Evolutionary conservation across 23 tunicate species (phyloP), one percentile per base, ranked within the genome.

Genomic region (Diplosoma virens): DNA sequence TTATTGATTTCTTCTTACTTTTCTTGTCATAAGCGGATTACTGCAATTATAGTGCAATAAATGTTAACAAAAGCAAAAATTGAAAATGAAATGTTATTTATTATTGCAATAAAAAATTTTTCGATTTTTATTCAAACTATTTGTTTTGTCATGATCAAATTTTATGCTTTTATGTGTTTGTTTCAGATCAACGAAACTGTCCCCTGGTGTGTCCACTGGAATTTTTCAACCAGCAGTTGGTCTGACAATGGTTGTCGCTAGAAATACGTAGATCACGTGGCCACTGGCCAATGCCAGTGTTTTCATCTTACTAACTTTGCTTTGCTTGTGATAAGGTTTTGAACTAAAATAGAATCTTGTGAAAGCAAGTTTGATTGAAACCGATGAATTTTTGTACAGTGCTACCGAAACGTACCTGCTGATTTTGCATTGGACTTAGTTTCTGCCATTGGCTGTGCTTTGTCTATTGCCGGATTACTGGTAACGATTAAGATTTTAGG

Each of bases 281-380:
- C 61, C 35, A n/a, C n/a, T n/a, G n/a, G n/a, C n/a, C 36, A 22
- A 24, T 67, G 74, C 52, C 50, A 36, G 3, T 67, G 74, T 22
- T 35, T 3, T 5, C 74, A 67, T 37, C 74, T 67, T 28, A 67
- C 74, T 36, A 67, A 67, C 52, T 67, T 67, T 67, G 74, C 74
- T 2, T 29, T 67, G 25, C 50, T 67, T 67, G 52, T 67, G 22
- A 52, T 67, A 36, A 34, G 74, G 7, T n/a, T n/a, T n/a, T n/a
- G n/a, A n/a, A n/a, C n/a, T n/a, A n/a, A n/a, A n/a, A n/a, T n/a
- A n/a, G n/a, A 41, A 7, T 9, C 50, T 9, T 41, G 50, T 41
- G 9, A 9, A 41, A 41, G 50, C 14, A 41, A 41, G 9, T 41
- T 41, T 9, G 9, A 7, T 41, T 9, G 50, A 41, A 41, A 41